Conservation (phyloP, 1,140 invertebrate species). For the Chelonus insularis region DNA sequence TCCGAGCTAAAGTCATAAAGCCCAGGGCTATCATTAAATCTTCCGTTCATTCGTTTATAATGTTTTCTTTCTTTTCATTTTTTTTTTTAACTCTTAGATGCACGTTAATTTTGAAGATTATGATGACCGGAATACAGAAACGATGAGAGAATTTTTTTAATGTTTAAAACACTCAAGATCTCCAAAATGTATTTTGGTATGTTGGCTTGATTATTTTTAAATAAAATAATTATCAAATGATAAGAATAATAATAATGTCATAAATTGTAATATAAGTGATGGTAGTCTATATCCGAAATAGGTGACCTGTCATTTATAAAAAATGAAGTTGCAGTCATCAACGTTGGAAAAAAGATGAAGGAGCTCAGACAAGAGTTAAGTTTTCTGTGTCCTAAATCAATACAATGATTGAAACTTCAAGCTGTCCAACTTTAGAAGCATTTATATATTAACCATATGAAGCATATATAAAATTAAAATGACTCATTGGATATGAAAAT, state of each 20-base stretch:
- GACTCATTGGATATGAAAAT: not conserved
- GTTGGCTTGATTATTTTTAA: not conserved
- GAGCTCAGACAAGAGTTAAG: not conserved
- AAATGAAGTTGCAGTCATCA: constrained; percentile 19
- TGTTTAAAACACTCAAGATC: no score
- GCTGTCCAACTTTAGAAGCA: constrained; percentile 4
- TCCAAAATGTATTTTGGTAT: not conserved
- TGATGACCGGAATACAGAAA: not conserved
- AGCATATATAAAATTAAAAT: constrained; percentile 1
- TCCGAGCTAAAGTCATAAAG: constrained; percentile 36
- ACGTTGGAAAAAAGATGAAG: not conserved
- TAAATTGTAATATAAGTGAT: not conserved
- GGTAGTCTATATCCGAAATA: constrained; percentile 13
- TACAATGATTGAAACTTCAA: not conserved
- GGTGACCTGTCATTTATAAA: constrained; percentile 23
- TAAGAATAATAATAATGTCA: not conserved
- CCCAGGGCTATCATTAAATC: constrained; percentile 20
- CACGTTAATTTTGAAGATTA: not conserved
- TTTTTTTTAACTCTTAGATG: not conserved
- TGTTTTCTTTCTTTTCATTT: not conserved
- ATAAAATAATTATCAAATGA: not conserved
- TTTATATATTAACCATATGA: not conserved
- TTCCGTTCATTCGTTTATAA: not conserved
- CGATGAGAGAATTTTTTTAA: no score
- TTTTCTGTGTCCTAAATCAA: not conserved